These are phyloP conservation scores for Notothenia rossii DNA, from an alignment of 2,113 vertebrate species.

Conservation along the genomic window DNA sequence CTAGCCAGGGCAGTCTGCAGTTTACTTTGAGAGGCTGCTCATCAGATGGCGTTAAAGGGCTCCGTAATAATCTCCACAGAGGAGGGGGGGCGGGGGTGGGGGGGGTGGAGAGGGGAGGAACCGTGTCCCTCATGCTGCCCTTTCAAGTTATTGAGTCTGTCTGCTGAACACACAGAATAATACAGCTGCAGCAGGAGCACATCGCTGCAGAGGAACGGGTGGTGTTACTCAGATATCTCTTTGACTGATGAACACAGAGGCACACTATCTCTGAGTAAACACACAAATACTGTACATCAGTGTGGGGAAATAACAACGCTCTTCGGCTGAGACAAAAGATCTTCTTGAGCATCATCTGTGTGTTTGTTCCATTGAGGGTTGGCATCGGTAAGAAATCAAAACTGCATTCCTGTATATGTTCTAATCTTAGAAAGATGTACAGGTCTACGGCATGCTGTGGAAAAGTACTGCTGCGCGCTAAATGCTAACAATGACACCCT, in stretches of 20 bases:
- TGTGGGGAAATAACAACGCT: neutral
- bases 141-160: slow-evolving; percentile 78
- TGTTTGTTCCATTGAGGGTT: neutral
- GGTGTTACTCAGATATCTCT: slow-evolving; percentile 23
- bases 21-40: slow-evolving; percentile 39
- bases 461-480: neutral
- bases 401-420: no score
- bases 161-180: slow-evolving; percentile 75
- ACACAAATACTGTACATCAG: neutral
- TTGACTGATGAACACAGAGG: neutral
- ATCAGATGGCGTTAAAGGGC: slow-evolving; percentile 59
- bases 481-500: neutral
- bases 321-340: neutral
- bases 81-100: slow-evolving; percentile 37
- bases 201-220: slow-evolving; percentile 9
- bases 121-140: slow-evolving; percentile 64
- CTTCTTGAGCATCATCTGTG: neutral
- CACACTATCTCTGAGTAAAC: neutral
- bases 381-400: neutral
- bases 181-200: slow-evolving; percentile 34
- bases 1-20: slow-evolving; percentile 20
- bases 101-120: slow-evolving; percentile 44
- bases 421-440: no score
- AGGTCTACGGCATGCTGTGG: no score
- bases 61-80: slow-evolving; percentile 67